A percentile compares a stretch with the other conserved stretches of the same genome.
Conservation (phyloP, 2,888 invertebrate genomes). For the Laspeyria flexula region DNA sequence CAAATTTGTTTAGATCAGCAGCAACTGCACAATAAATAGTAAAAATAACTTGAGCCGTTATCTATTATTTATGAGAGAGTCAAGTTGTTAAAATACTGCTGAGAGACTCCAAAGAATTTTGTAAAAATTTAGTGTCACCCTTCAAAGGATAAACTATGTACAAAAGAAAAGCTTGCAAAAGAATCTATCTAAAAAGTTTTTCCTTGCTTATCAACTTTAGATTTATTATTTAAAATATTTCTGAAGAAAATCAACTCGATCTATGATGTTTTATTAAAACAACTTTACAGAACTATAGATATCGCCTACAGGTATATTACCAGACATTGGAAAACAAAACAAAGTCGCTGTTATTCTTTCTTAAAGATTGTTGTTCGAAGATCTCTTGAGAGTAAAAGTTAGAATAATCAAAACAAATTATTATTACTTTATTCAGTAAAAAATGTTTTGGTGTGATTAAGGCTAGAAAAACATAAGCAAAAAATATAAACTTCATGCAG, state of each 20-base stretch:
- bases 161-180: neutral
- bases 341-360: conserved; percentile 15
- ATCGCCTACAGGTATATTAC: conserved; percentile 19
- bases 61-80: neutral
- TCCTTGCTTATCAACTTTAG: too few relatives aligned
- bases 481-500: too few relatives aligned
- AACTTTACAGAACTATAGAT: neutral
- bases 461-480: too few relatives aligned
- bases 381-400: conserved; percentile 5
- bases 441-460: too few relatives aligned
- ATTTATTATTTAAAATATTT: too few relatives aligned
- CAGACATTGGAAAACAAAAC: conserved; percentile 14
- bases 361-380: conserved; percentile 19
- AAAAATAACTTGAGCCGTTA: neutral
- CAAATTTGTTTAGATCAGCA: too few relatives aligned
- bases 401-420: too few relatives aligned
- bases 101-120: neutral
- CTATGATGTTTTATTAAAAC: neutral
- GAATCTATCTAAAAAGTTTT: neutral
- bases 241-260: neutral
- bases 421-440: too few relatives aligned
- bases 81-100: neutral
- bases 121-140: neutral
- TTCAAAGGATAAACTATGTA: neutral
- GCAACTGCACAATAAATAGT: neutral